Base-by-base conservation (phyloP, 2,888 invertebrate species). In the Geotrupes spiniger region DNA sequence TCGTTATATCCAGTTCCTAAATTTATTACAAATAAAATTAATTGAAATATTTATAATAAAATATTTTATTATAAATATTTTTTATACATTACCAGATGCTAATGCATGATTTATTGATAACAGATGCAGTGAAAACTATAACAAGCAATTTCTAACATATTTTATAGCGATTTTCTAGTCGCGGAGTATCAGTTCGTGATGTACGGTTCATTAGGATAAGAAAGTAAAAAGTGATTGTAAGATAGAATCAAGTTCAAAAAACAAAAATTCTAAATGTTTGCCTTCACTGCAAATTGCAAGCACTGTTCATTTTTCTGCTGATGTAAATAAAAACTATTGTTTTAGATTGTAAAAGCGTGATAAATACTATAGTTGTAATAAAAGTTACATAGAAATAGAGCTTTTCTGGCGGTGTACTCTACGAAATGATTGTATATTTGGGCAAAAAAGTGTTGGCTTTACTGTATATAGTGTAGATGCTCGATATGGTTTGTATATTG, bases 221-320 rank as follows among this genome's bases (percentile, higher is more conserved):
- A 21, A 21, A 21, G 21, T 3, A 21, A 21, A 4, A 5, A 21
- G 6, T 11, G 15, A 40, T 25, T 40, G 25, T 46, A 21, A 44
- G 28, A 38, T 27, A 49, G 47, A 46, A 51, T 37, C 21, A 36
- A 33, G 15, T 11, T 17, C 12, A 31, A 15, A 46, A 9, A 39
- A 27, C 15, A 33, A 12, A 42, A 37, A 47, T 17, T 31, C 42
- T 68, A 60, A 66, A 65, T 66, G 64, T 68, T 62, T 67, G 70
- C 69, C 69, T 70, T 69, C 67, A 69, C 68, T 66, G 69, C 68
- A 54, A 67, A 64, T 66, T 63, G 65, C 62, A 67, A 63, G 68
- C 70, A 69, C 70, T 68, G 67, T 69, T 69, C 55, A 42, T 46
- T 36, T 49, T 42, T 53, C 36, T 15, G 17, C 14, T 12, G 11